A percentile compares a stretch with the other conserved stretches of the same genome.
phyloP scores from a whole-genome alignment of 2,888 invertebrate species.

The Cosmia pyralina region DNA sequence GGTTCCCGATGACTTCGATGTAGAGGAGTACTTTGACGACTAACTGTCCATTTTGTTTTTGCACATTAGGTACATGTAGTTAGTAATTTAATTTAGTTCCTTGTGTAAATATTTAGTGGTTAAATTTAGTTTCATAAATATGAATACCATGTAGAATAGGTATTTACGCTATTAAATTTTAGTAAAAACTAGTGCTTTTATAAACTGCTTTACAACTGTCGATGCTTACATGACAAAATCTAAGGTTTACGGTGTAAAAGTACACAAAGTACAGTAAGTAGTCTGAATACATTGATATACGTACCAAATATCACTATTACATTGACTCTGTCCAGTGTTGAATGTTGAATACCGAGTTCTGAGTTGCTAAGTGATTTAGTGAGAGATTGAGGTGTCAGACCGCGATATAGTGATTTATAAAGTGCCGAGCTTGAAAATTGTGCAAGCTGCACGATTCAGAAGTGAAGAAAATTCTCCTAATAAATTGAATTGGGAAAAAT shows the following conservation, averaged over 20 bases:
- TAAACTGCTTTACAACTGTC: not conserved
- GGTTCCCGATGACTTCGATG: no score
- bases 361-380: conserved; percentile 26
- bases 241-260: no score
- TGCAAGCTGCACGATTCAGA: not conserved
- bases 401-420: conserved; percentile 38
- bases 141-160: no score
- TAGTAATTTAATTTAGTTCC: no score
- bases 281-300: not conserved
- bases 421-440: conserved; percentile 4
- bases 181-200: not conserved
- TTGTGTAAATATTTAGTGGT: no score
- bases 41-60: no score
- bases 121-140: no score
- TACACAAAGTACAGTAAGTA: no score
- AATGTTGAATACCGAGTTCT: conserved; percentile 15
- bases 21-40: no score
- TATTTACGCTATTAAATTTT: no score
- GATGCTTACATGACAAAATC: not conserved
- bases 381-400: conserved; percentile 32
- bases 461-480: not conserved
- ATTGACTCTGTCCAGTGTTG: not conserved
- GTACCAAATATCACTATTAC: not conserved
- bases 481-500: conserved; percentile 8
- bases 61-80: no score